phyloP scores from a whole-genome alignment of 2,888 invertebrate genomes.

The Leptinotarsa juncta region DNA sequence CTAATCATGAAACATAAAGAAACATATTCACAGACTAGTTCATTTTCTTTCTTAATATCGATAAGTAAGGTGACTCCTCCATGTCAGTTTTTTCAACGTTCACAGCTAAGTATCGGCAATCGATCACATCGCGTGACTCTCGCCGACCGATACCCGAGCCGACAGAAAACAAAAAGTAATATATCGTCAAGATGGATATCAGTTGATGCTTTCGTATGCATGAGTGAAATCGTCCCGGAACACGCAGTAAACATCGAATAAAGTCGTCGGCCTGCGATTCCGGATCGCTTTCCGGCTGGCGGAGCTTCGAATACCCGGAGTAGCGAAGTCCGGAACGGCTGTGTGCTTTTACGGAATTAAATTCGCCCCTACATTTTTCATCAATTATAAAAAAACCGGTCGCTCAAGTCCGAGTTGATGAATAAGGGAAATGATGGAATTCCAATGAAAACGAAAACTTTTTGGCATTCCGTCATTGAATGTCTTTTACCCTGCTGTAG shows the following conservation, averaged over 20 bases:
- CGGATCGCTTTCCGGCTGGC: conserved; percentile 24
- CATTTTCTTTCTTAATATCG: too few species aligned
- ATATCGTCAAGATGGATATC: conserved; percentile 34
- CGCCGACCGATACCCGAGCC: conserved; percentile 20
- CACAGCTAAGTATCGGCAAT: neutral
- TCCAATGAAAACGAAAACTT: neutral
- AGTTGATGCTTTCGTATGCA: conserved; percentile 43
- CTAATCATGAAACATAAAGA: too few species aligned
- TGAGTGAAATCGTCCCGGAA: conserved; percentile 41
- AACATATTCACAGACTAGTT: too few species aligned
- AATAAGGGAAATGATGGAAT: neutral
- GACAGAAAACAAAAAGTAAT: conserved; percentile 26
- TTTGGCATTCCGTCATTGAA: too few species aligned
- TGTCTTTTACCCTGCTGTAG: too few species aligned
- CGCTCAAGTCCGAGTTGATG: neutral
- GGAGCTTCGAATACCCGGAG: conserved; percentile 14
- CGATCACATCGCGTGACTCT: conserved; percentile 12
- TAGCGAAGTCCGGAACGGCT: conserved; percentile 15
- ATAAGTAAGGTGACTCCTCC: neutral
- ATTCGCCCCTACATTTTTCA: conserved; percentile 17
- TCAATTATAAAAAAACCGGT: neutral
- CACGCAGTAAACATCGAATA: conserved; percentile 45
- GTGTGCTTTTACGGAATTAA: conserved; percentile 18
- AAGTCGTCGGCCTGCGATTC: conserved; percentile 39
- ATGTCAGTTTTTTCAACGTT: neutral